phyloP scores from a whole-genome alignment of 2,113 vertebrate genomes.

The Mugil cephalus region DNA sequence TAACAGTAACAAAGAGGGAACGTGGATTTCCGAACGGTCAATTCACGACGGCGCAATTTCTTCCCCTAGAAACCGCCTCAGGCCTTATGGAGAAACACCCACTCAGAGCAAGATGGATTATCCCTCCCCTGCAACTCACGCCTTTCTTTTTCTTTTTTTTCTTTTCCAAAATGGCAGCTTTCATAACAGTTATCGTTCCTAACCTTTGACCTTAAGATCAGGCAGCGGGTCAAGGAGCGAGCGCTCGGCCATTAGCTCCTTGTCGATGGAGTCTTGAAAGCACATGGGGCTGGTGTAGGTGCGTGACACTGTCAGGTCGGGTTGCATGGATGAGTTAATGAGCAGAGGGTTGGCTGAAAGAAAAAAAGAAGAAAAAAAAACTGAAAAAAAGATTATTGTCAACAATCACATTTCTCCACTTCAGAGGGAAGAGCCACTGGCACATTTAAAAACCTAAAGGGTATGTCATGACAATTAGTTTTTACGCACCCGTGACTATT shows the following conservation, averaged over 20 bases:
- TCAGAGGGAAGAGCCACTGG: not conserved
- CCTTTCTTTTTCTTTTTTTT: not conserved
- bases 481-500: not conserved
- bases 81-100: not conserved
- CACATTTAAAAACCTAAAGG: constrained; percentile 13
- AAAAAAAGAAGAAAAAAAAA: not conserved
- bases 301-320: constrained; percentile 92
- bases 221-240: constrained; percentile 91
- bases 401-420: constrained; percentile 12
- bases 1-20: not conserved
- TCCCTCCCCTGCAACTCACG: not conserved
- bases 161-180: constrained; percentile 12
- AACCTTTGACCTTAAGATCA: constrained; percentile 95
- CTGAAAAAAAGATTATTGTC: constrained; percentile 17
- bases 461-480: constrained; percentile 1
- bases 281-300: constrained; percentile 98
- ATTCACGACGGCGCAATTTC: constrained; percentile 1
- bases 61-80: constrained; percentile 26
- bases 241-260: constrained; percentile 87
- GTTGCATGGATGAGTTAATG: constrained; percentile 93
- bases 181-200: constrained; percentile 78
- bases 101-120: constrained; percentile 38
- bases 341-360: constrained; percentile 93
- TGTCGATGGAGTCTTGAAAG: constrained; percentile 95
- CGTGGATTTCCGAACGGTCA: not conserved